A percentile compares a stretch with the other conserved stretches of the same genome.
Evolutionary conservation across 2,113 vertebrate genomes (phyloP).

Genomic region (Sorex fumeus): DNA sequence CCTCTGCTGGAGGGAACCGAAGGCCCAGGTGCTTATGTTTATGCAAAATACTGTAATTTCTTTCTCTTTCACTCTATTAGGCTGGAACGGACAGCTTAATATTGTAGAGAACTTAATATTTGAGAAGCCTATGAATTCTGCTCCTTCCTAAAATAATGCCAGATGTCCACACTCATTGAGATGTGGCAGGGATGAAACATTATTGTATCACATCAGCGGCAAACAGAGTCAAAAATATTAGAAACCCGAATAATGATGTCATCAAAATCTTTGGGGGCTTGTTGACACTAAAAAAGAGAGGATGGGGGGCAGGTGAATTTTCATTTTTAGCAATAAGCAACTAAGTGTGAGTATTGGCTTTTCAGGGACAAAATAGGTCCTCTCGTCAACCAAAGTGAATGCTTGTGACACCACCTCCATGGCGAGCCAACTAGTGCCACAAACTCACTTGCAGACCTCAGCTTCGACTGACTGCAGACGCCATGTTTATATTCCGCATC

Average conservation of each 20-base stretch:
- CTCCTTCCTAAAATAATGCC: constrained; percentile 64
- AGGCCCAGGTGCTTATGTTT: constrained; percentile 39
- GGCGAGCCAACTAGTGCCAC: constrained; percentile 53
- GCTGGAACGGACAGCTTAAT: constrained; percentile 64
- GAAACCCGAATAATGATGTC: constrained; percentile 61
- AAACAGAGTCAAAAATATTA: constrained; percentile 36
- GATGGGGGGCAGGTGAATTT: background rate
- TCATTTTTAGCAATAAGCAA: constrained; percentile 57
- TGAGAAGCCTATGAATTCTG: constrained; percentile 68
- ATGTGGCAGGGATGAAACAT: constrained; percentile 46
- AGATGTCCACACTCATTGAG: constrained; percentile 69
- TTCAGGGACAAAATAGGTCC: constrained; percentile 63
- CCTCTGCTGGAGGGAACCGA: constrained; percentile 15
- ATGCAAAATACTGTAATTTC: constrained; percentile 50
- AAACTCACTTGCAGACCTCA: constrained; percentile 53
- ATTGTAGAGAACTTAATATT: constrained; percentile 58
- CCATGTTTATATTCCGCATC: constrained; percentile 8
- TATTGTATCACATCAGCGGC: constrained; percentile 52
- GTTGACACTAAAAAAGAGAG: too few species aligned
- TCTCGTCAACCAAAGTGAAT: constrained; percentile 64
- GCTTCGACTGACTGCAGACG: constrained; percentile 57
- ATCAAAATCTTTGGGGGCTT: background rate
- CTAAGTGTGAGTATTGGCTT: constrained; percentile 61
- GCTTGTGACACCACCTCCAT: constrained; percentile 65
- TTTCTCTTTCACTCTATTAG: constrained; percentile 61